Evolutionary conservation across 2,888 invertebrate species (phyloP).

Genomic region (Perithous albicinctus): DNA sequence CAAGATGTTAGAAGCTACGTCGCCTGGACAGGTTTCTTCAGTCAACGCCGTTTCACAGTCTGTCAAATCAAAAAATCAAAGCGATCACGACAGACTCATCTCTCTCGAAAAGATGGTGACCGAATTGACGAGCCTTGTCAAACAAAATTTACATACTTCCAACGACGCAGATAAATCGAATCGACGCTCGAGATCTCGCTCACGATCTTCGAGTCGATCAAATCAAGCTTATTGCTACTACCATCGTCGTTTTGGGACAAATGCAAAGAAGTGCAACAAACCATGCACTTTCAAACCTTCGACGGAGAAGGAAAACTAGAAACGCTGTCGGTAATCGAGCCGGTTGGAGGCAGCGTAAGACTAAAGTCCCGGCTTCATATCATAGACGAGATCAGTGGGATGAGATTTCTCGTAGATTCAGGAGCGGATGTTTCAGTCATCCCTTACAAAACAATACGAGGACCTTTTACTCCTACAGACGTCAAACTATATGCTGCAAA

Average conservation of each 20-base stretch:
- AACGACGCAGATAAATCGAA: no score
- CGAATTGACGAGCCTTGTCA: no score
- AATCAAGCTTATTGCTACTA: no score
- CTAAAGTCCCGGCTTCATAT: slow-evolving; percentile 59
- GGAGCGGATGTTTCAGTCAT: slow-evolving; percentile 53
- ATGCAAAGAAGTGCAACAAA: no score
- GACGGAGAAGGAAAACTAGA: no score
- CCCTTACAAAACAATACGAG: not conserved
- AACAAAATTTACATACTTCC: no score
- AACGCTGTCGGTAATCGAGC: no score
- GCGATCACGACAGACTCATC: not conserved
- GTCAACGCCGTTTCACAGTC: not conserved
- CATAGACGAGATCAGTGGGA: slow-evolving; percentile 34
- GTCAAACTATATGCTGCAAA: slow-evolving; percentile 55
- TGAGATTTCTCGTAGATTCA: slow-evolving; percentile 65
- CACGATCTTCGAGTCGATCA: no score
- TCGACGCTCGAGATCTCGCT: no score
- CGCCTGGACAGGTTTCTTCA: not conserved
- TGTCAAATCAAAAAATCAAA: no score
- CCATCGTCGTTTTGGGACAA: no score
- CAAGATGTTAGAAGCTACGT: not conserved
- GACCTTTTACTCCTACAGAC: not conserved
- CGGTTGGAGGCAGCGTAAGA: slow-evolving; percentile 25
- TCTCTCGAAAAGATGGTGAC: not conserved
- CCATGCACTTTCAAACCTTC: no score